Base-by-base conservation (phyloP, 1,140 invertebrate species). In the Heliconius melpomene region DNA sequence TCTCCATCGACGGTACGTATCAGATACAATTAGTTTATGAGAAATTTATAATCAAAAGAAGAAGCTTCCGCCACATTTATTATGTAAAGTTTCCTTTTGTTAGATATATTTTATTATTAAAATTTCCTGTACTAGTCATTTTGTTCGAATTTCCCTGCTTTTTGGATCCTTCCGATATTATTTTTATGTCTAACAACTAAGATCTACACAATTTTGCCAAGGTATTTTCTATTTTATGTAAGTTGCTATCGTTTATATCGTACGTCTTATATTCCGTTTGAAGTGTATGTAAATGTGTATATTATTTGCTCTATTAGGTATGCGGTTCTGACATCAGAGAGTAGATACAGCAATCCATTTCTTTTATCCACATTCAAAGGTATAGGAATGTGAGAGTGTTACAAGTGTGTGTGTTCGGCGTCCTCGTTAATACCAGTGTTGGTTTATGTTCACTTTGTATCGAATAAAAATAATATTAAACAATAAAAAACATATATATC, bases 271-370 rank as follows among this genome's bases (percentile, higher is more conserved):
- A 29, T 29, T 66, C 9, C 29, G 60, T 66, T 66, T 16, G 1
- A 66, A 66, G 60, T 72, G 36, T 83, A 74, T 84, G 79, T 88
- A 90, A 90, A 90, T 74, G 84, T 89, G 87, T 91, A 86, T 89
- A 85, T 89, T 92, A 90, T 94, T 91, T 92, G 86, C 90, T 87
- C 91, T 90, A 93, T 86, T 94, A 94, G 93, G 93, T 93, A 85
- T 94, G 88, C 93, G 87, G 93, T 94, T 90, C 92, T 94, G 93
- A 94, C 87, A 90, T 92, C 92, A 93, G 91, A 93, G 92, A 93
- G 87, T 94, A 93, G 91, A 92, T 89, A 90, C 91, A 90, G 90
- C 91, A 93, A 91, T 92, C 90, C 85, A 87, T 93, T 93, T 91
- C 88, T 90, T 92, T 91, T 91, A 89, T 89, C 93, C 93, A 93